Conservation (phyloP, 1,140 invertebrate species). For the Meloidogyne chitwoodi region DNA sequence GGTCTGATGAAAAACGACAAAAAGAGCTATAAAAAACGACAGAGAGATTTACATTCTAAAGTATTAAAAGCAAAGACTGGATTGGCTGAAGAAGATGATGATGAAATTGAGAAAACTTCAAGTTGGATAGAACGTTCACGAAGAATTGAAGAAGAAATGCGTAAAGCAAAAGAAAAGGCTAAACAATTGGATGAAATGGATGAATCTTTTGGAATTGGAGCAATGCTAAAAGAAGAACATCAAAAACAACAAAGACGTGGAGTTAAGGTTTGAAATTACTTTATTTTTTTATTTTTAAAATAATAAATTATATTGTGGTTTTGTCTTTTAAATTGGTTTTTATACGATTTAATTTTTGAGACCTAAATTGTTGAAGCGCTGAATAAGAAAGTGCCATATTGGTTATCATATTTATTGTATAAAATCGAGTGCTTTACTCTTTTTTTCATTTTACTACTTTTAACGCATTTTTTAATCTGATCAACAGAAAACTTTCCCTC, state of each 20-base stretch:
- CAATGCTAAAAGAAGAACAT: slow-evolving; percentile 74
- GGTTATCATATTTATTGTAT: no score
- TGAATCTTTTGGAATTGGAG: slow-evolving; percentile 82
- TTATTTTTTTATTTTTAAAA: no score
- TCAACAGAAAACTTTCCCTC: no score
- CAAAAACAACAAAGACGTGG: not conserved
- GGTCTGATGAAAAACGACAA: slow-evolving; percentile 71
- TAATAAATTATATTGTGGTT: no score
- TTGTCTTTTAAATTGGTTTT: no score
- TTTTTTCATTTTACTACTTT: no score
- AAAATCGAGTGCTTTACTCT: no score
- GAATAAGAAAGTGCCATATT: no score
- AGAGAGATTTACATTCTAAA: slow-evolving; percentile 74
- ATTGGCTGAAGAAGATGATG: slow-evolving; percentile 69
- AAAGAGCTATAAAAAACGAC: slow-evolving; percentile 77
- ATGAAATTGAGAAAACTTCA: slow-evolving; percentile 66
- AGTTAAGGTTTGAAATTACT: not conserved
- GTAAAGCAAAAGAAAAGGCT: slow-evolving; percentile 81
- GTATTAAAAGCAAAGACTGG: slow-evolving; percentile 69
- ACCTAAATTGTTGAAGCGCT: no score
- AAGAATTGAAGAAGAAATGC: slow-evolving; percentile 74
- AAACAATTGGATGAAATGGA: slow-evolving; percentile 90
- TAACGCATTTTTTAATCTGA: no score
- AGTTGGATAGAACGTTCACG: slow-evolving; percentile 80
- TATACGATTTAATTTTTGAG: no score